These are phyloP conservation scores for Eptatretus burgeri DNA, from an alignment of 2,113 vertebrate genomes.

Conservation along the genomic window DNA sequence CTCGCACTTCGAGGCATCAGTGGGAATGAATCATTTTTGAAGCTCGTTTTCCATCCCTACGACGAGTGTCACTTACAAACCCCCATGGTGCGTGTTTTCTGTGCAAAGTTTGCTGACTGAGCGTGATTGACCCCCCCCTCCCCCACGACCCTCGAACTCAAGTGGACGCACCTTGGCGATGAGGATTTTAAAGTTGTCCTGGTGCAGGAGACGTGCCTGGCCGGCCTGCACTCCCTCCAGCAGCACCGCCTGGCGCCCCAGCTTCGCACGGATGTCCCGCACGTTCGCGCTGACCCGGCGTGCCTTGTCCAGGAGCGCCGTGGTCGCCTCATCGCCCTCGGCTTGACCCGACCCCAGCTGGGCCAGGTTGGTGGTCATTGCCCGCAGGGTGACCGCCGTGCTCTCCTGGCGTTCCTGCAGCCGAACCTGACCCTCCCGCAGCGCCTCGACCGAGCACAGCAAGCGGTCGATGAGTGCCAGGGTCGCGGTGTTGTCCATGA, in stretches of 20 bases:
- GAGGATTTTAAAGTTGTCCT: conserved; percentile 82
- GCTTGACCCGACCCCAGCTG: conserved; percentile 37
- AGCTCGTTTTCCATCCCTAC: too few species aligned
- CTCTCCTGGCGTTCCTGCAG: conserved; percentile 62
- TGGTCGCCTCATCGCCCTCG: conserved; percentile 39
- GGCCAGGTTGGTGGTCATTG: conserved; percentile 45
- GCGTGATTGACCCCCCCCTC: not conserved
- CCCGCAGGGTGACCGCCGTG: conserved; percentile 41
- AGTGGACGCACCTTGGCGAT: conserved; percentile 53
- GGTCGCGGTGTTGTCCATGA: too few species aligned
- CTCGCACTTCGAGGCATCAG: too few species aligned
- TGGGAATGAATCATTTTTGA: too few species aligned
- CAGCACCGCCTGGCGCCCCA: conserved; percentile 49
- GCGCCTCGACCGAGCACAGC: conserved; percentile 50
- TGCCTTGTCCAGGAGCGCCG: conserved; percentile 69
- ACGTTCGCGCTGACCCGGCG: conserved; percentile 46
- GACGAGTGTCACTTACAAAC: too few species aligned
- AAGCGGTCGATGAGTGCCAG: conserved; percentile 71
- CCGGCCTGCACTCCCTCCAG: conserved; percentile 61
- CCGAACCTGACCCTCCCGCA: conserved; percentile 54
- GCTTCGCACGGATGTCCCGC: conserved; percentile 44
- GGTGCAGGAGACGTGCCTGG: conserved; percentile 54
- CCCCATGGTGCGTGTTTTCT: too few species aligned
- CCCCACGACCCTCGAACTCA: not conserved
- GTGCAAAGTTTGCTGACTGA: not conserved